Conservation (phyloP, 2,888 invertebrate genomes). For the Nymphalis c-album region DNA sequence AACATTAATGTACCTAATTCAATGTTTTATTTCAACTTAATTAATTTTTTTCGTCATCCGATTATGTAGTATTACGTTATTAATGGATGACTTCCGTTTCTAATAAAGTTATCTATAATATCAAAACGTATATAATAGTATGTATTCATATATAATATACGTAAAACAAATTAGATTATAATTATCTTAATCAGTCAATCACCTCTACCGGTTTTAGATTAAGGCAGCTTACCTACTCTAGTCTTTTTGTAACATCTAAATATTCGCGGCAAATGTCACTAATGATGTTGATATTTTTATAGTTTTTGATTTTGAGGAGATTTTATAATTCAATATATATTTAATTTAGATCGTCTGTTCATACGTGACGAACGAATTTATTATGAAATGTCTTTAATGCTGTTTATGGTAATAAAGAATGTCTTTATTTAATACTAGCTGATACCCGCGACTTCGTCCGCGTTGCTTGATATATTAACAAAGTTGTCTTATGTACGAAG, state of each 20-base stretch:
- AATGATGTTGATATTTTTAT: no score
- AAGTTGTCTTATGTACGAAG: no score
- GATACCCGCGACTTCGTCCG: no score
- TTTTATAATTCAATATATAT: no score
- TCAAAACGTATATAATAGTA: background rate
- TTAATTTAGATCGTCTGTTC: no score
- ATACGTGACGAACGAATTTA: no score
- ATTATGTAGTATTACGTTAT: background rate
- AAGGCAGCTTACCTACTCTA: background rate
- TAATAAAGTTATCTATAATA: background rate
- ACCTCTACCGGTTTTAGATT: background rate
- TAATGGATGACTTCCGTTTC: conserved; percentile 2
- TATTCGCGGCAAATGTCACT: background rate
- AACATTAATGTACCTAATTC: background rate
- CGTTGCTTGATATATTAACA: no score
- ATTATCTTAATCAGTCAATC: conserved; percentile 6
- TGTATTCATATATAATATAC: no score
- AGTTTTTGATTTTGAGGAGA: no score
- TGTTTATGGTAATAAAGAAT: no score
- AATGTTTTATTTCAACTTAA: background rate
- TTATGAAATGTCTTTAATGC: no score
- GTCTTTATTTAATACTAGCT: no score
- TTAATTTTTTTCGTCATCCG: background rate
- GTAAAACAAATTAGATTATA: background rate
- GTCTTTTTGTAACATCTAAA: background rate